Base-by-base conservation (phyloP, 2,797 vertebrate genomes). In the Vultur gryphus region DNA sequence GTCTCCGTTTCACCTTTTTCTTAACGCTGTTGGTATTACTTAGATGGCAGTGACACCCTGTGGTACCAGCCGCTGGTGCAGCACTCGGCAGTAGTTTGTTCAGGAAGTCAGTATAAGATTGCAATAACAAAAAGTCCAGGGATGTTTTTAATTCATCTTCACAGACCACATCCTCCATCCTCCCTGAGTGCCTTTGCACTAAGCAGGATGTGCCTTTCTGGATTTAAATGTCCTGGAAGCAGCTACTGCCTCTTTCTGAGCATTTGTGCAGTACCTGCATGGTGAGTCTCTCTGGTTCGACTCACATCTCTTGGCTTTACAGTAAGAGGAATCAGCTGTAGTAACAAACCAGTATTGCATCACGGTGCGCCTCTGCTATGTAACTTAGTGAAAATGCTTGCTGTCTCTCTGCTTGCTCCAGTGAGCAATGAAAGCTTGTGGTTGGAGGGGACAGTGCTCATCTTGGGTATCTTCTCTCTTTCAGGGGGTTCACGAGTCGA, bases 401-500 rank as follows among this genome's bases (percentile, higher is more conserved):
- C 33, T 41, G 51, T 39, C 29, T n/a, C 37, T 55, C 37, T 70
- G 23, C 17, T 37, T 80, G 75, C 14, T 26, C 17, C 10, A 8
- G 15, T 23, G 19, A 78, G 48, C 37, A 54, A 69, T 46, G 49
- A 66, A 15, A 16, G 44, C 37, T 71, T 43, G 9, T 75, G 61
- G 5, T 3, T 52, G 78, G 24, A 73, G n/a, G 9, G 24, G 21
- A 9, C 52, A 39, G 35, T 6, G 28, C 62, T 96, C 29, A 96
- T 48, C 39, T 16, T 39, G 48, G 23, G 6, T 77, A 6, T 94
- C 62, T 80, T 77, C 28, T 95, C n/a, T 97, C 70, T 91, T 96
- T 4, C 98, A 99, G 99, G 99, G 99, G 5, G 99, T 99, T 52
- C 99, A 99, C 1, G 99, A 99, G 95, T 98, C 99, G 0, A 98